Evolutionary conservation across 2,888 invertebrate genomes (phyloP).

Genomic region (Melanostoma mellinum): DNA sequence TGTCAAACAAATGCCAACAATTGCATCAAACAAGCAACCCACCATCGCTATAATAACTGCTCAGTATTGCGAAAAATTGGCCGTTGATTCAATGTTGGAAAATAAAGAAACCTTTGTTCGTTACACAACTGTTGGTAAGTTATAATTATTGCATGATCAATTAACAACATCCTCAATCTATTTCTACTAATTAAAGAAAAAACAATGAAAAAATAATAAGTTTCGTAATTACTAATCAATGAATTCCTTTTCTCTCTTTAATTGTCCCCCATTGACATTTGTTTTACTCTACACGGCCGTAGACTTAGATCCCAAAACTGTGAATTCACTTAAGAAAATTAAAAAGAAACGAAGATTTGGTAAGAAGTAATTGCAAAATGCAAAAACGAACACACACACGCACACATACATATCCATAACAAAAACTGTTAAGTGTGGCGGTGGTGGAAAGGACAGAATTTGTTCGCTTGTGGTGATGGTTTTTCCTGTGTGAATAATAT

Average conservation of each 20-base stretch:
- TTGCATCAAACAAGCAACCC: constrained; percentile 94
- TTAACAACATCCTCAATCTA: not conserved
- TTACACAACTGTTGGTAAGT: constrained; percentile 97
- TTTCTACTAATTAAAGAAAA: constrained; percentile 59
- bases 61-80: constrained; percentile 98
- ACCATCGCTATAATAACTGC: constrained; percentile 99
- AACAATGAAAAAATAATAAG: constrained; percentile 37
- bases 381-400: constrained; percentile 27
- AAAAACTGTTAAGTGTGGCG: constrained; percentile 8
- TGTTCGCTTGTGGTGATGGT: constrained; percentile 60
- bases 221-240: constrained; percentile 60
- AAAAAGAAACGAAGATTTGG: constrained; percentile 82
- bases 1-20: constrained; percentile 96
- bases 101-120: constrained; percentile 98
- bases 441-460: constrained; percentile 32
- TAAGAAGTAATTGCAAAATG: constrained; percentile 77
- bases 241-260: constrained; percentile 73
- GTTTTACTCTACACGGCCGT: constrained; percentile 71
- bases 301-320: constrained; percentile 81
- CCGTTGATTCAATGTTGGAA: constrained; percentile 98
- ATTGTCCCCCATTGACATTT: constrained; percentile 57
- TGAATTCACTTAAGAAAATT: constrained; percentile 81
- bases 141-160: constrained; percentile 43
- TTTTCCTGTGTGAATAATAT: not conserved
- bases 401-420: constrained; percentile 1